Evolutionary conservation across 1,140 invertebrate species (phyloP).

Genomic region (Scaptomyza hsui): DNA sequence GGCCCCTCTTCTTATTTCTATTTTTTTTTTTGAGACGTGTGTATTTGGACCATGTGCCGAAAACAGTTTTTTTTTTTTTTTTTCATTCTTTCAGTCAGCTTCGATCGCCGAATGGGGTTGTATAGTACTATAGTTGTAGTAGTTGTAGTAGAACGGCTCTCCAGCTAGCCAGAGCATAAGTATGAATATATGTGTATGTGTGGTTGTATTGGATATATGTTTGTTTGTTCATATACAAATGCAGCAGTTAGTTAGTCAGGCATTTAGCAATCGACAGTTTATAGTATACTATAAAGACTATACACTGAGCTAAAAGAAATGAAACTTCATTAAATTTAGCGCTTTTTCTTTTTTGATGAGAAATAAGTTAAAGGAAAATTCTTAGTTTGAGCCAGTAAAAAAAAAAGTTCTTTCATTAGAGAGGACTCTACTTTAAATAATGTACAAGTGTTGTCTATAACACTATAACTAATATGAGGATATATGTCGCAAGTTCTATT

Average conservation of each 20-base stretch:
- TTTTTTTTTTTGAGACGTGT: slow-evolving; percentile 21
- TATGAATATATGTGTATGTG: slow-evolving; percentile 4
- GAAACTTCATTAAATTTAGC: neutral
- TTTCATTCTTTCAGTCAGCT: slow-evolving; percentile 1
- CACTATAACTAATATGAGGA: too few species aligned
- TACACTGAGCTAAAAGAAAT: neutral
- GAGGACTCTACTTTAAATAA: too few species aligned
- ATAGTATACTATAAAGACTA: neutral
- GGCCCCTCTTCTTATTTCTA: neutral
- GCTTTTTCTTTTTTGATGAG: too few species aligned
- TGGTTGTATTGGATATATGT: neutral
- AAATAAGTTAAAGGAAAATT: too few species aligned
- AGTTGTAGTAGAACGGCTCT: slow-evolving; percentile 8
- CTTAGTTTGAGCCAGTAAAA: too few species aligned
- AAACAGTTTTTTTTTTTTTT: slow-evolving; percentile 3
- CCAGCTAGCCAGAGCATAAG: slow-evolving; percentile 6
- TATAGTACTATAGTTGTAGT: neutral
- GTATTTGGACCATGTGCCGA: slow-evolving; percentile 39
- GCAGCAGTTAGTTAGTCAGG: slow-evolving; percentile 13
- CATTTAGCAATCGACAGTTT: slow-evolving; percentile 62
- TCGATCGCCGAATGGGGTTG: slow-evolving; percentile 4
- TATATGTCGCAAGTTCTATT: too few species aligned
- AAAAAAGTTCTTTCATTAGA: too few species aligned
- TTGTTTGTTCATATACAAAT: neutral
- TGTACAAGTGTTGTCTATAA: too few species aligned